Base-by-base conservation (phyloP, 2,113 vertebrate genomes). In the Ptychochromis oligacanthus region DNA sequence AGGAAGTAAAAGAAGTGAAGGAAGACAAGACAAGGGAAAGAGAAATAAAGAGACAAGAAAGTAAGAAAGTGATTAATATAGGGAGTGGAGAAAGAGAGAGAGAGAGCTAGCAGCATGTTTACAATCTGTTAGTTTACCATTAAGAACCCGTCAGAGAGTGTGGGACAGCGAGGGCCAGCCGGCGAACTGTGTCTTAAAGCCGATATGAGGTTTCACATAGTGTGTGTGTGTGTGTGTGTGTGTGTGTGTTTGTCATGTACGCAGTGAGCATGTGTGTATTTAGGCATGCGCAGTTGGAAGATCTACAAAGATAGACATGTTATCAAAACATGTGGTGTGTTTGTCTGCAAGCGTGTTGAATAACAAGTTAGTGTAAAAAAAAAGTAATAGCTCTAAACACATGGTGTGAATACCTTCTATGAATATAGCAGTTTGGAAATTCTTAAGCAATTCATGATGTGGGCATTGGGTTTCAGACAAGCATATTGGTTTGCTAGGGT, bases 101-200 rank as follows among this genome's bases (percentile, higher is more conserved):
- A 85, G 95, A 96, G 87, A 36, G 96, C 95, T 95, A 97, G 96
- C 97, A 97, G 97, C 96, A 93, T 99, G 97, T 98, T 98, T 98
- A 99, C 98, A 99, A 98, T 99, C 98, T 99, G 98, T 98, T 99
- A 99, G 97, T 97, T 97, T 97, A 97, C 97, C 97, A 98, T 99
- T 98, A 99, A 97, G 96, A 97, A 96, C 97, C 97, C 96, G 96
- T 97, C 96, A 97, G 97, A 97, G 97, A 97, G 95, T 96, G 96
- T 93, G 95, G 96, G 97, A 96, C 96, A 97, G 97, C 96, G 94
- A 97, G 96, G 96, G 95, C 82, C 91, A 92, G 86, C 88, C 87
- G 62, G 88, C 80, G 78, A 92, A 95, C 87, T 93, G 91, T 90
- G 84, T 84, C 79, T 90, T 79, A 24, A 80, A 91, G 80, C 93